Evolutionary conservation across 2,797 vertebrate genomes (phyloP).

Genomic region (Gallinago solitaria): DNA sequence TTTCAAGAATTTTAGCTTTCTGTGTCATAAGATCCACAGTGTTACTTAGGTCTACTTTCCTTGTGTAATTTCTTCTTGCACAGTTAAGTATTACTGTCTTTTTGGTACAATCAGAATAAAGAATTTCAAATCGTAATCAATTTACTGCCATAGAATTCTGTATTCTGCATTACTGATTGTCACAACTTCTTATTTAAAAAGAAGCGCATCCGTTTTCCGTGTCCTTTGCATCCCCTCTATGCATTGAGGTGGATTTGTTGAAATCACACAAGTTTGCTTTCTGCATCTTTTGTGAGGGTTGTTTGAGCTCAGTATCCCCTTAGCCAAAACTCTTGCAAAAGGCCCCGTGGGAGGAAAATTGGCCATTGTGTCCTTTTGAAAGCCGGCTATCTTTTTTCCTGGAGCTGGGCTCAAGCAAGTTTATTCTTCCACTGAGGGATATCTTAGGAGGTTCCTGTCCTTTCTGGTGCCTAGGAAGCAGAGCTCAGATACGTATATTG

Average conservation of each 20-base stretch:
- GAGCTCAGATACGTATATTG: slow-evolving; percentile 26
- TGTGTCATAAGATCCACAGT: not conserved
- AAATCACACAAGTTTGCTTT: not conserved
- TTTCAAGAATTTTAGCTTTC: not conserved
- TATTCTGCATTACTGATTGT: not conserved
- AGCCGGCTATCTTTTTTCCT: slow-evolving; percentile 39
- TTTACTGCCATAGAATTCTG: not conserved
- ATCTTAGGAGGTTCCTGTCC: slow-evolving; percentile 59
- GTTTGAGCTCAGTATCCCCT: slow-evolving; percentile 14
- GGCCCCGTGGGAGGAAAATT: slow-evolving; percentile 31
- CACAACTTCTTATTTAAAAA: not conserved
- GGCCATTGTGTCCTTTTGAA: slow-evolving; percentile 56
- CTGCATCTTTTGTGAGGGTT: not conserved
- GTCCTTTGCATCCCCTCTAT: not conserved
- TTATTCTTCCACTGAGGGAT: slow-evolving; percentile 57
- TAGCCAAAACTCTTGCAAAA: slow-evolving; percentile 19
- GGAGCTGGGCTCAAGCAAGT: slow-evolving; percentile 27
- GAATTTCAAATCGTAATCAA: not conserved
- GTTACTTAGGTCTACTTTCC: not conserved
- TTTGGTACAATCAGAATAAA: not conserved
- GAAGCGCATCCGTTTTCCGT: not conserved
- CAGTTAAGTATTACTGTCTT: not conserved
- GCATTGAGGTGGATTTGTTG: not conserved
- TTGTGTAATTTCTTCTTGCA: not conserved
- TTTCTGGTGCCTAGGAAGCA: slow-evolving; percentile 40